A percentile compares a stretch with the other conserved stretches of the same genome.
Evolutionary conservation across 2,888 invertebrate genomes (phyloP).

Genomic region (Stenolophus ochropezus): DNA sequence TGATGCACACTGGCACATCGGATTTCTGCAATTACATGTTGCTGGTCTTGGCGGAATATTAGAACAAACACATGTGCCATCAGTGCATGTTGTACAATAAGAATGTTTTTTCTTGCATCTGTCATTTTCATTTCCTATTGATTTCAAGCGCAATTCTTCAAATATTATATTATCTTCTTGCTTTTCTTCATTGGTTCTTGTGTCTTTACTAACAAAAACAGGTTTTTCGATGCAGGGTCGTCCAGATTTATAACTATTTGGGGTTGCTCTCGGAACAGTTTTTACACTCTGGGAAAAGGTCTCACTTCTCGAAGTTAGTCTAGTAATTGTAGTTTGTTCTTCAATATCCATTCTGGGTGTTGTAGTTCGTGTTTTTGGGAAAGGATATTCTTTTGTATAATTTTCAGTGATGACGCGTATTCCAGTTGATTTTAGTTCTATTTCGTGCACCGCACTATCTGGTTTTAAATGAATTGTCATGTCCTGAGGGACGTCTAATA

Average conservation of each 20-base stretch:
- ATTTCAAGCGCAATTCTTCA: not conserved
- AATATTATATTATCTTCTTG: not conserved
- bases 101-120: not conserved
- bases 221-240: no score
- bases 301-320: no score
- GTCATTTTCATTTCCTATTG: not conserved
- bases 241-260: not conserved
- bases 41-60: not conserved
- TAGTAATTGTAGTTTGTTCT: not conserved
- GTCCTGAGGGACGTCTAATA: not conserved
- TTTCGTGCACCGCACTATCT: not conserved
- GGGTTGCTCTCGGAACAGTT: not conserved
- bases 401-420: constrained; percentile 5
- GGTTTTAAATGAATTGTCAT: constrained; percentile 32
- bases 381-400: not conserved
- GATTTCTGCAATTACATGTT: not conserved
- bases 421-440: constrained; percentile 11
- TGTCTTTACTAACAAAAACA: not conserved
- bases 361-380: not conserved
- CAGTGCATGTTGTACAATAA: not conserved
- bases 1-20: not conserved
- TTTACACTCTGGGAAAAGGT: no score
- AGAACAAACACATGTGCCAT: not conserved
- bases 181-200: not conserved
- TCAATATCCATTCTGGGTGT: not conserved